Conservation (phyloP, 2,888 invertebrate genomes). For the Drosophila melanosoma region DNA sequence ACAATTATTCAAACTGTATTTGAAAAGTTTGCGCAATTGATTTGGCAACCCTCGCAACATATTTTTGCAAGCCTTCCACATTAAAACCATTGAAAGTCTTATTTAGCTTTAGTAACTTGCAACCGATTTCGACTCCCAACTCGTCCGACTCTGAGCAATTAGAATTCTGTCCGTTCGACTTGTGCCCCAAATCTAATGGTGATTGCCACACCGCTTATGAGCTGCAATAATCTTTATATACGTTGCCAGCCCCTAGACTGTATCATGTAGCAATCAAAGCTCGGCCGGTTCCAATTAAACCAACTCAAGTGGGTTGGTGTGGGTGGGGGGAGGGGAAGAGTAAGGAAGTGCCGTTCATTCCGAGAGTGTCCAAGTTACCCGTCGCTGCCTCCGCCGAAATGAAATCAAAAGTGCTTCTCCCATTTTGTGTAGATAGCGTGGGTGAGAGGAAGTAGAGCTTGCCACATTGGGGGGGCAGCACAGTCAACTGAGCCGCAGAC, state of each 20-base stretch:
- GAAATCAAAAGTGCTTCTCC: constrained; percentile 55
- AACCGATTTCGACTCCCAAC: constrained; percentile 2
- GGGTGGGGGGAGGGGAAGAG: not conserved
- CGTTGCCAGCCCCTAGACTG: not conserved
- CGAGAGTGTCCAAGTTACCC: constrained; percentile 16
- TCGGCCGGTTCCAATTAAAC: constrained; percentile 53
- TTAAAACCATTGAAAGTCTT: constrained; percentile 14
- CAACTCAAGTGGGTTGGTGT: constrained; percentile 14
- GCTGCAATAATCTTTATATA: constrained; percentile 43
- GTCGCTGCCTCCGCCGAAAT: constrained; percentile 28
- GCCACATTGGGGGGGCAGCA: not conserved
- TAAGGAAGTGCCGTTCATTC: constrained; percentile 1
- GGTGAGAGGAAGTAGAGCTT: not conserved
- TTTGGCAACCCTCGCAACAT: not conserved
- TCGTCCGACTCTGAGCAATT: constrained; percentile 36
- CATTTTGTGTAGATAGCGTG: not conserved
- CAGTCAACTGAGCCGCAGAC: constrained; percentile 54
- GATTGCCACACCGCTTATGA: constrained; percentile 78
- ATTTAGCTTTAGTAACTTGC: constrained; percentile 5
- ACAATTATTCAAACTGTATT: not conserved
- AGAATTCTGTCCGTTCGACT: constrained; percentile 24
- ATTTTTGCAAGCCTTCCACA: not conserved
- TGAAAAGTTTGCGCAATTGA: not conserved
- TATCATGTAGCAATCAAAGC: constrained; percentile 51
- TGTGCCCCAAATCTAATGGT: constrained; percentile 59